A percentile compares a stretch with the other conserved stretches of the same genome.
phyloP scores from a whole-genome alignment of 2,113 vertebrate genomes.

The Cathartes aura region DNA sequence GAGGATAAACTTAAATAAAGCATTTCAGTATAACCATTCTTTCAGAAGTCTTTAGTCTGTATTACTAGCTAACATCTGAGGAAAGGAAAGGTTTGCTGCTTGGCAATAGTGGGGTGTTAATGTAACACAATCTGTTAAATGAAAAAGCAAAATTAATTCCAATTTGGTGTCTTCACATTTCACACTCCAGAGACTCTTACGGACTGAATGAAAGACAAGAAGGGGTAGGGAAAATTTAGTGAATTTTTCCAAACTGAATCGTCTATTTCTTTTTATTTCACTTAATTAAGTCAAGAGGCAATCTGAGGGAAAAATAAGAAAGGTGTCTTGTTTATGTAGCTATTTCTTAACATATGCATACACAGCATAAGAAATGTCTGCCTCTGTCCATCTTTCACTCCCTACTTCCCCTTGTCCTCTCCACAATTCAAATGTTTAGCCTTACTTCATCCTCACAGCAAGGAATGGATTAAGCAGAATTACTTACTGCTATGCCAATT shows the following conservation, averaged over 20 bases:
- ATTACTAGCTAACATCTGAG: constrained; percentile 67
- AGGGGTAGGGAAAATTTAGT: not conserved
- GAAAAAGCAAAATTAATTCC: constrained; percentile 72
- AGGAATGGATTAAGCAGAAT: constrained; percentile 60
- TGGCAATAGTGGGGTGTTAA: constrained; percentile 65
- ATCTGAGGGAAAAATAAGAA: not conserved
- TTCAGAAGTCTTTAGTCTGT: constrained; percentile 31
- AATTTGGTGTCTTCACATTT: constrained; percentile 70
- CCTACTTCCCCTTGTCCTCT: not conserved
- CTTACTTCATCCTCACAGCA: constrained; percentile 48
- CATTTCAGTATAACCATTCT: constrained; percentile 45
- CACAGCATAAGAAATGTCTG: not conserved
- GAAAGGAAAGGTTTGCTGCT: constrained; percentile 58
- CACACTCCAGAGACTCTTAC: constrained; percentile 64
- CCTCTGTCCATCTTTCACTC: not conserved
- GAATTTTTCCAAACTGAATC: not conserved
- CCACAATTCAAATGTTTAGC: constrained; percentile 27
- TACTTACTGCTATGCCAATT: constrained; percentile 50
- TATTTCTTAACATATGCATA: not conserved
- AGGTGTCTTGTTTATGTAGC: not conserved
- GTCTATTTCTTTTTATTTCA: not conserved
- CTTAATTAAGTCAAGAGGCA: constrained; percentile 4
- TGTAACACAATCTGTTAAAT: constrained; percentile 72
- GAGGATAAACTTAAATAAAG: constrained; percentile 63
- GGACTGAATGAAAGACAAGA: constrained; percentile 58